A percentile compares a stretch with the other conserved stretches of the same genome.
phyloP scores from a whole-genome alignment of 2,797 vertebrate genomes.

The Trichosurus vulpecula region DNA sequence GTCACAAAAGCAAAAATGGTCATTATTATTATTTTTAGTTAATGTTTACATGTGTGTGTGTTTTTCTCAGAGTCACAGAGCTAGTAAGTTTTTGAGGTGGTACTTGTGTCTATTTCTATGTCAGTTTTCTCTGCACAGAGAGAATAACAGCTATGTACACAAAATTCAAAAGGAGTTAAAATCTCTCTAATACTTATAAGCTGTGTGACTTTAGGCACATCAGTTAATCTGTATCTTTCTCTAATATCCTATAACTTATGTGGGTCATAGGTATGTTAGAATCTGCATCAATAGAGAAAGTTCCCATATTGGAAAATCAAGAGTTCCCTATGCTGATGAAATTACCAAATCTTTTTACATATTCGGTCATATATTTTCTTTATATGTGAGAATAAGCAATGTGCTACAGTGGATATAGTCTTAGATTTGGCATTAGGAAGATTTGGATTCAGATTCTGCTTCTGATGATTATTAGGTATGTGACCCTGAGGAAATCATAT shows the following conservation, averaged over 20 bases:
- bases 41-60: background rate
- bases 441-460: background rate
- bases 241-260: background rate
- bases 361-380: background rate
- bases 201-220: background rate
- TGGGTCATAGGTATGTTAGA: background rate
- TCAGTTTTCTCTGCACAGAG: background rate
- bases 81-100: background rate
- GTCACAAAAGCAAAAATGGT: background rate
- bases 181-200: background rate
- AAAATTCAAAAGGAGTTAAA: background rate
- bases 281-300: background rate
- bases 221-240: background rate
- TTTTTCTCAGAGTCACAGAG: background rate
- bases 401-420: background rate
- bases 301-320: background rate
- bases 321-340: background rate
- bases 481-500: background rate
- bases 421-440: background rate
- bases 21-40: background rate
- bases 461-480: background rate
- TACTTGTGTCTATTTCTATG: background rate
- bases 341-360: background rate
- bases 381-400: background rate
- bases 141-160: background rate